phyloP scores from a whole-genome alignment of 2,113 vertebrate genomes.

The Pithys albifrons region DNA sequence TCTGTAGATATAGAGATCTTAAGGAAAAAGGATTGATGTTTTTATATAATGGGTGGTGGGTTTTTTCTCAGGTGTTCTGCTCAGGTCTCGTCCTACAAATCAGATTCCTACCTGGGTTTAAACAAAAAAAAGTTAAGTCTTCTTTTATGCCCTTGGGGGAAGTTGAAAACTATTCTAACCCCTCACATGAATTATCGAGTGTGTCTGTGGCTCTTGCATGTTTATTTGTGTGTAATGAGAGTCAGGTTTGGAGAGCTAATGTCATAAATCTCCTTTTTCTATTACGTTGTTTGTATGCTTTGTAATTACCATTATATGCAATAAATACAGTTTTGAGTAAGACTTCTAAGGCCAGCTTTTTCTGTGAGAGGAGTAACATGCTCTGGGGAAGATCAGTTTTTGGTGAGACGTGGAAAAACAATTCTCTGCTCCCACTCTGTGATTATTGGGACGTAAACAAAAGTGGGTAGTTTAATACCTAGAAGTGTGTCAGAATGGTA shows the following conservation, averaged over 20 bases:
- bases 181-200: background rate
- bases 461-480: background rate
- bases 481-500: background rate
- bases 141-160: background rate
- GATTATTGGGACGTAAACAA: background rate
- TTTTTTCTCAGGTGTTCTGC: background rate
- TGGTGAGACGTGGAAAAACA: background rate
- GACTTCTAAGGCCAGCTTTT: background rate
- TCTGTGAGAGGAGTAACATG: background rate
- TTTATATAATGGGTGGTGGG: background rate
- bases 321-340: background rate
- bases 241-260: background rate
- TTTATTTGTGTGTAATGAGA: background rate
- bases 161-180: background rate
- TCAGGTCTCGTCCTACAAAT: background rate
- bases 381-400: background rate
- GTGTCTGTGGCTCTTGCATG: background rate
- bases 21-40: background rate
- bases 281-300: background rate
- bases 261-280: background rate
- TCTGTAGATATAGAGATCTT: background rate
- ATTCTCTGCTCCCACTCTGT: background rate
- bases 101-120: background rate
- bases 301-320: background rate
- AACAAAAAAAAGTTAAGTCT: background rate